Base-by-base conservation (phyloP, 2,888 invertebrate genomes). In the Calameuta idolon region DNA sequence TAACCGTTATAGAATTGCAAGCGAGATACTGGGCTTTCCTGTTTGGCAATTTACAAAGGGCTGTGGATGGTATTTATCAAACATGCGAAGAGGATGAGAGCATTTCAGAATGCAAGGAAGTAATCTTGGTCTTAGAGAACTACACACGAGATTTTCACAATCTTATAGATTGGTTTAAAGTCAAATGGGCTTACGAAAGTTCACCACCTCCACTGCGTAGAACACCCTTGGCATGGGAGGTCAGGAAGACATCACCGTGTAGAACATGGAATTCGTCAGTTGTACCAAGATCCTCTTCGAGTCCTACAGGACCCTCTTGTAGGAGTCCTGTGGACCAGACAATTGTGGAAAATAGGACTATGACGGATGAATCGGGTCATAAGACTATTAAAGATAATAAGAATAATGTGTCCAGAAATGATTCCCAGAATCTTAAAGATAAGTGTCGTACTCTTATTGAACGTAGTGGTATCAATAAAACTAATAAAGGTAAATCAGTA, bases 31-130 rank as follows among this genome's bases (percentile, higher is more conserved):
- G 99, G 99, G 98, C 98, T 0, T 94, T 98, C 85, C 93, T 99
- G 74, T 98, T 99, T 92, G 98, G 98, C 68, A 98, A 98, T 91
- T 92, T 99, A 77, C 97, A 98, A 91, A 93, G 98, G 85, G 97
- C 98, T 69, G 97, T 98, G 73, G 98, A 98, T 85, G 98, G 98
- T 92, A 97, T 99, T 82, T 99, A 99, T 92, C 97, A 97, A 90
- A 98, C 98, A 0, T 99, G 99, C 79, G 98, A 98, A 92, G 95
- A 96, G 81, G 98, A 98, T 91, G 98, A 98, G 90, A 98, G 97
- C 91, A 94, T 97, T 84, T 95, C 96, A 1, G 98, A 98, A 92
- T 98, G 98, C 92, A 96, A 98, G 94, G 99, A 99, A 93, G 98
- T 98, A 1, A 96, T 98, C 82, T 93, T 99, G 89, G 98, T 98